Evolutionary conservation across 2,113 vertebrate genomes (phyloP).

Genomic region (Phrynosoma blainvillii): DNA sequence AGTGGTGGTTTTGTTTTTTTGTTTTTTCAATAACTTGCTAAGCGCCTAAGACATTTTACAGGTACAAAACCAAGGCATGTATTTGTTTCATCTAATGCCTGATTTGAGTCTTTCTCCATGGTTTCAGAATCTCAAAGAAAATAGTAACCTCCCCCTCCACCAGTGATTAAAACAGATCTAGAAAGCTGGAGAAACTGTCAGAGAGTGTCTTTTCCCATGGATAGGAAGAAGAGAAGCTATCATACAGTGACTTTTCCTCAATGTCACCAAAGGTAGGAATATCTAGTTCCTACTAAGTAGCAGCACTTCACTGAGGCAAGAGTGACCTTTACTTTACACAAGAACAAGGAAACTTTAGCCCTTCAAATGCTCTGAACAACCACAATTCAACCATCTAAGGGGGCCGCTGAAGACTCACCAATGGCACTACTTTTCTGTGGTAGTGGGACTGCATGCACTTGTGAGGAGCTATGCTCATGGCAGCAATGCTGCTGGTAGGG

Average conservation of each 20-base stretch:
- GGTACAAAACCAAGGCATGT: slow-evolving; percentile 41
- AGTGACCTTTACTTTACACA: slow-evolving; percentile 10
- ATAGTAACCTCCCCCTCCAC: not conserved
- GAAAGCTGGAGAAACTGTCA: not conserved
- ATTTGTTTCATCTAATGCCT: not conserved
- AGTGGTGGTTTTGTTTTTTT: slow-evolving; percentile 53
- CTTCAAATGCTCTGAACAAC: too few relatives aligned
- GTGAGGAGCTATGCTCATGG: too few relatives aligned
- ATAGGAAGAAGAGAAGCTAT: not conserved
- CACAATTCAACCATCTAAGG: too few relatives aligned
- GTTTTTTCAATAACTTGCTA: slow-evolving; percentile 19
- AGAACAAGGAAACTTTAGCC: not conserved
- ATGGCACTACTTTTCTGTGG: too few relatives aligned
- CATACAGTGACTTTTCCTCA: not conserved
- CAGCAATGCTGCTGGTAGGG: too few relatives aligned
- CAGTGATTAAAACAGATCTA: not conserved
- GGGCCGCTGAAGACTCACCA: too few relatives aligned
- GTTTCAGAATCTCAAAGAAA: not conserved
- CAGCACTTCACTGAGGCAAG: not conserved
- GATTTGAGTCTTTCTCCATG: not conserved
- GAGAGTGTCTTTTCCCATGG: not conserved
- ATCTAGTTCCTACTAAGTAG: not conserved
- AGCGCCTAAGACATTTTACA: not conserved
- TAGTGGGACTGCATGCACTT: too few relatives aligned
- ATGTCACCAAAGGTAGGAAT: not conserved